Conservation (phyloP, 30 jellyfish, hydroid and myxozoan species). For the Pseudorhiza aurosa region DNA sequence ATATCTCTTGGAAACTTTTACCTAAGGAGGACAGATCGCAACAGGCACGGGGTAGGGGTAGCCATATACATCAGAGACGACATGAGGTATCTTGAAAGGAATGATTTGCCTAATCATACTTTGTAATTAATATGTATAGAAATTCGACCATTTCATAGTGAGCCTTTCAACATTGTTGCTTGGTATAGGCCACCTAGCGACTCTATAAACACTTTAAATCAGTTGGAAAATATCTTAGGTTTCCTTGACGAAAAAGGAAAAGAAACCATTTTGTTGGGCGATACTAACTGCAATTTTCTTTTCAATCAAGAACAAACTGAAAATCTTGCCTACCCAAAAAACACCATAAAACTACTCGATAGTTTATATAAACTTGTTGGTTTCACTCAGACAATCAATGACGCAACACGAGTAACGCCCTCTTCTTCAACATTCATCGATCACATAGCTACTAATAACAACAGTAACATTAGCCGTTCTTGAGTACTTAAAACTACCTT, state of each 20-base stretch:
- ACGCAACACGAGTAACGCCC: too few relatives aligned
- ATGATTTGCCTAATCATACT: not conserved
- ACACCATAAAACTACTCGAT: too few relatives aligned
- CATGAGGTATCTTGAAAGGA: not conserved
- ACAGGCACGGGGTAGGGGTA: not conserved
- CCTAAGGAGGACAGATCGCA: not conserved
- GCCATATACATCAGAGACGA: not conserved
- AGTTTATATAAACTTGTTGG: too few relatives aligned
- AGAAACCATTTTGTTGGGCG: not conserved
- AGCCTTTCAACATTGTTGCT: not conserved
- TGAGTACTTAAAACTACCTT: too few relatives aligned
- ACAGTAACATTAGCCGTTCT: too few relatives aligned
- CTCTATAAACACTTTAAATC: not conserved
- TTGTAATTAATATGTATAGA: not conserved
- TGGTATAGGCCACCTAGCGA: constrained; percentile 6
- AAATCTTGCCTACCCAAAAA: too few relatives aligned
- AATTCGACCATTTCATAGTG: not conserved
- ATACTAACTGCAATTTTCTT: constrained; percentile 10
- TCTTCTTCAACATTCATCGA: too few relatives aligned
- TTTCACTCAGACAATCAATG: too few relatives aligned
- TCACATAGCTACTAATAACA: too few relatives aligned
- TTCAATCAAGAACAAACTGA: too few relatives aligned
- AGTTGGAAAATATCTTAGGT: not conserved
- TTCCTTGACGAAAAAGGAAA: not conserved
- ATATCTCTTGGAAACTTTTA: not conserved